phyloP scores from a whole-genome alignment of 1,140 invertebrate species.

The Aleiodes sp. region DNA sequence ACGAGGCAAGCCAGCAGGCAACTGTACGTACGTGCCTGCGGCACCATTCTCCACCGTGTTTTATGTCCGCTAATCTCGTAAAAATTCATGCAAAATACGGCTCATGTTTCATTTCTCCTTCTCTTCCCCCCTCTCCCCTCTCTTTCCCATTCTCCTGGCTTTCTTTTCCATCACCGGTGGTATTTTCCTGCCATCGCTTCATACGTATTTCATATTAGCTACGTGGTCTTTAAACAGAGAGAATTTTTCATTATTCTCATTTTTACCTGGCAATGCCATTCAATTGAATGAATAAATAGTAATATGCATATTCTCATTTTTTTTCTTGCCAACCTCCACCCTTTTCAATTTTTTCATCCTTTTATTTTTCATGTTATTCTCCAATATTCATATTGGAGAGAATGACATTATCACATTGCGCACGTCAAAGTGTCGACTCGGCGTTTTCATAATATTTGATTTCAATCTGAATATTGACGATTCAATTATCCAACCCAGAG shows the following conservation, averaged over 20 bases:
- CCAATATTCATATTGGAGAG: background rate
- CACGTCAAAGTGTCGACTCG: constrained; percentile 11
- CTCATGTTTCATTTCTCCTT: constrained; percentile 51
- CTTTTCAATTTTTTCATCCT: too few species aligned
- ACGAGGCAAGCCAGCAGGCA: background rate
- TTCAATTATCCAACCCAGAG: background rate
- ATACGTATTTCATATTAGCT: background rate
- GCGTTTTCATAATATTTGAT: constrained; percentile 19
- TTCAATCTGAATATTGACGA: constrained; percentile 20
- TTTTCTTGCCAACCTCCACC: too few species aligned
- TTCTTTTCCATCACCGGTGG: background rate
- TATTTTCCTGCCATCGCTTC: too few species aligned
- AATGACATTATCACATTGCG: constrained; percentile 8
- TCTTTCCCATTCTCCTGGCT: background rate
- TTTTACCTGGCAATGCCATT: background rate
- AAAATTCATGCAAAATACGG: constrained; percentile 60
- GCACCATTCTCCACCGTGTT: constrained; percentile 45
- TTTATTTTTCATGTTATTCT: background rate
- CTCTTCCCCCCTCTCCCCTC: background rate
- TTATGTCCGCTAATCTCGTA: constrained; percentile 60
- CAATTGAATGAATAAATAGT: background rate
- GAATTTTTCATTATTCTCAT: background rate
- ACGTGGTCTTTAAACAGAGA: constrained; percentile 2
- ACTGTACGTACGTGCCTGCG: constrained; percentile 51
- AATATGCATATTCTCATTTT: background rate